A percentile compares a stretch with the other conserved stretches of the same genome.
These are phyloP conservation scores for Bathynomus jamesi DNA, from an alignment of 1,140 invertebrate species.

Conservation along the genomic window DNA sequence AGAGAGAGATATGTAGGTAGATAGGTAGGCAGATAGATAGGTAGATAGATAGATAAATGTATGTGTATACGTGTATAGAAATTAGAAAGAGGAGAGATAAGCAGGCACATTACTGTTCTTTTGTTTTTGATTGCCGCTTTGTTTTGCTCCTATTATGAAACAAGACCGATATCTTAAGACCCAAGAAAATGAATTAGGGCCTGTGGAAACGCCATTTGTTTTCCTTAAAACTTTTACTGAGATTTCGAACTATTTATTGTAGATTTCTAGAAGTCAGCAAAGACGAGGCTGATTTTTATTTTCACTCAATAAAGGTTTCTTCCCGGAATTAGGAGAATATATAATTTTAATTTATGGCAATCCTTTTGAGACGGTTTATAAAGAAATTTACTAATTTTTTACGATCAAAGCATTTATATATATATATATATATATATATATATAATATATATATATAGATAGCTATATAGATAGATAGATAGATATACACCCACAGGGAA, in stretches of 20 bases:
- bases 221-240: background rate
- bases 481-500: background rate
- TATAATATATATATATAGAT: background rate
- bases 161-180: background rate
- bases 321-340: no score
- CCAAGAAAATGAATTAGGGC: background rate
- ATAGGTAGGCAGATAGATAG: background rate
- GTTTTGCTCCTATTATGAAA: background rate
- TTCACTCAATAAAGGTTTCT: no score
- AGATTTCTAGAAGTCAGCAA: no score
- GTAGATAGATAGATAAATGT: background rate
- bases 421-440: constrained; percentile 3
- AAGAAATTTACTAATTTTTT: background rate
- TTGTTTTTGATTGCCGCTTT: background rate
- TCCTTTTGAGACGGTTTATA: background rate
- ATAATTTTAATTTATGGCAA: background rate
- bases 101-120: background rate
- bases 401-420: background rate
- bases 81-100: no score
- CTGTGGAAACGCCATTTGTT: background rate
- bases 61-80: background rate
- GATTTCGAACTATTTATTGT: background rate
- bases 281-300: no score
- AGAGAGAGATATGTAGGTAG: background rate
- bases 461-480: background rate